phyloP scores from a whole-genome alignment of 35 echinoderm and acorn worm species.

The Apostichopus parvimensis region DNA sequence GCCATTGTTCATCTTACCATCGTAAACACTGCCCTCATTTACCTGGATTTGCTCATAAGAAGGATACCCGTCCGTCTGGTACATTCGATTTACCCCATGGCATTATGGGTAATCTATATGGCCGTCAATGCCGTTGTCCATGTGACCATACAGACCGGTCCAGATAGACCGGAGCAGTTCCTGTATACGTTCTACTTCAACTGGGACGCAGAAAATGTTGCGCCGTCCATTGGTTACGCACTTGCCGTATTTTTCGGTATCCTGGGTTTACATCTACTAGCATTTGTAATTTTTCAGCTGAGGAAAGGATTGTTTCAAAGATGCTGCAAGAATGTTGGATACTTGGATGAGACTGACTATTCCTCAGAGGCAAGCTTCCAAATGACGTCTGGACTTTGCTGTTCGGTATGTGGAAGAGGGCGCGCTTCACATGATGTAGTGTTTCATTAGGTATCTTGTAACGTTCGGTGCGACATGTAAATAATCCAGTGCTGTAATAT shows the following conservation, averaged over 20 bases:
- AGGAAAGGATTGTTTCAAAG: background rate
- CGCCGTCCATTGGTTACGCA: background rate
- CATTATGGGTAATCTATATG: slow-evolving; percentile 18
- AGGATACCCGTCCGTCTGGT: slow-evolving; percentile 22
- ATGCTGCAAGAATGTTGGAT: slow-evolving; percentile 14
- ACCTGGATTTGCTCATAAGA: slow-evolving; percentile 24
- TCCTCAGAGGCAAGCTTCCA: background rate
- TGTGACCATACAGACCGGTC: background rate
- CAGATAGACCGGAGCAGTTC: background rate
- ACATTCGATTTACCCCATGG: slow-evolving; percentile 35
- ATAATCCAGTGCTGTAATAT: too few species aligned
- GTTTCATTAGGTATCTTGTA: background rate
- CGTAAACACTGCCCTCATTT: slow-evolving; percentile 33
- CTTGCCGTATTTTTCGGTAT: background rate
- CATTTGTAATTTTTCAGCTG: background rate
- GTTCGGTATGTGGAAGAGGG: slow-evolving; percentile 54
- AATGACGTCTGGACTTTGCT: slow-evolving; percentile 20
- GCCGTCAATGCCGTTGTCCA: slow-evolving; percentile 14
- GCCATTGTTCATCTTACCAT: slow-evolving; percentile 11
- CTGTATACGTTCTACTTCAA: slow-evolving; percentile 1
- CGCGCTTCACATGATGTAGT: slow-evolving; percentile 32
- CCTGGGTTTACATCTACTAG: background rate
- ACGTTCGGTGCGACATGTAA: too few species aligned
- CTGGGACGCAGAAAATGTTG: slow-evolving; percentile 26
- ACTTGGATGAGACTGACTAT: slow-evolving; percentile 6